Evolutionary conservation across 1,140 invertebrate genomes (phyloP).

Genomic region (Hesperophylax magnus): DNA sequence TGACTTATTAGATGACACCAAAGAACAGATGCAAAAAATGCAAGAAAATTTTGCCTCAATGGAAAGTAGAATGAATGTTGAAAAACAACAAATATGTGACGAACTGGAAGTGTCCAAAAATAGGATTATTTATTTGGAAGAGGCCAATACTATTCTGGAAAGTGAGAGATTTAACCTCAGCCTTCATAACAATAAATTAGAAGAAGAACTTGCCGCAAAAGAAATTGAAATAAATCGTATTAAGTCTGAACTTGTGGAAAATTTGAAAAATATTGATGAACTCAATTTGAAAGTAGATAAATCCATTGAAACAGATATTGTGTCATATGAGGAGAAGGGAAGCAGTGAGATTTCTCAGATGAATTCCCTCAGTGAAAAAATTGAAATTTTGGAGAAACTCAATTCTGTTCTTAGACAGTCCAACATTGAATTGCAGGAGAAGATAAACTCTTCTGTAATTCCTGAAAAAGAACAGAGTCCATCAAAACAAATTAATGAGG

Average conservation of each 20-base stretch:
- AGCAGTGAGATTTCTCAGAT: constrained; percentile 68
- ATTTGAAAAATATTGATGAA: constrained; percentile 46
- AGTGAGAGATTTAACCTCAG: constrained; percentile 73
- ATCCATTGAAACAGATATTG: constrained; percentile 59
- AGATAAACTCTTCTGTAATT: constrained; percentile 62
- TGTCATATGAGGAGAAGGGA: constrained; percentile 65
- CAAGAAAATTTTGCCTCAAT: constrained; percentile 82
- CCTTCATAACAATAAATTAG: constrained; percentile 70
- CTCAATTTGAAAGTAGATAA: constrained; percentile 51
- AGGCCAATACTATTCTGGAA: constrained; percentile 70
- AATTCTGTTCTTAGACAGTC: constrained; percentile 70
- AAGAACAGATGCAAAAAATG: constrained; percentile 85
- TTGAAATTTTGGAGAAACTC: constrained; percentile 70
- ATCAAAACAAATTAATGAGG: constrained; percentile 33
- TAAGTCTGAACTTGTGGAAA: constrained; percentile 45
- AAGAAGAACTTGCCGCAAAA: constrained; percentile 71
- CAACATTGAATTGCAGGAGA: constrained; percentile 72
- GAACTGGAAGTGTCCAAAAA: constrained; percentile 74
- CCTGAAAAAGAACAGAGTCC: constrained; percentile 38
- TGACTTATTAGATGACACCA: constrained; percentile 82
- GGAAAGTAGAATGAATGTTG: constrained; percentile 80
- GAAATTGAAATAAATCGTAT: constrained; percentile 64
- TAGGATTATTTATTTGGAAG: constrained; percentile 68
- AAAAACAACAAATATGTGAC: constrained; percentile 73
- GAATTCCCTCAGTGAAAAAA: constrained; percentile 66